Base-by-base conservation (phyloP, 2,113 vertebrate species). In the Phycodurus eques region DNA sequence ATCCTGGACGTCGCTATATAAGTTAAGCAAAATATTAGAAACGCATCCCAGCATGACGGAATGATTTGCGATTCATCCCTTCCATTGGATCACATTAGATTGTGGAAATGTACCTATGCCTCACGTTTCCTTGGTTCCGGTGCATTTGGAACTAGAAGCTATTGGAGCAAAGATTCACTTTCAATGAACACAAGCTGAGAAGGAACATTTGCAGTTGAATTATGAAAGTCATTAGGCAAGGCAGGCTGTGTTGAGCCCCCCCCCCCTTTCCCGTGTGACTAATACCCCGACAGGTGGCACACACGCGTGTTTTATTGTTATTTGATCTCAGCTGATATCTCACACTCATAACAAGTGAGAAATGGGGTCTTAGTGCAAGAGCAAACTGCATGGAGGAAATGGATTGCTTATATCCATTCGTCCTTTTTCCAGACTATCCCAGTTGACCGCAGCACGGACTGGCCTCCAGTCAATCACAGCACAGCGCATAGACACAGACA, bases 201-300 rank as follows among this genome's bases (percentile, higher is more conserved):
- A 67, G 78, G 77, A 77, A 71, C 60, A 15, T 68, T 73, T 73
- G 78, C 43, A 73, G 59, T 47, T 83, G 51, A 75, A 78, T 67
- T 80, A 83, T 79, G 65, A 79, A 85, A 31, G 70, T 83, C 63
- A 68, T 72, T 74, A 69, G 74, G 77, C 42, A 54, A 54, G 77
- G 63, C 8, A 63, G 56, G 19, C 59, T 73, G 20, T 53, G 70
- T 49, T 22, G 46, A 47, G 70, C 56, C 68, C 27, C 70, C 31
- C 20, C 63, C 35, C 51, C 51, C 51, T n/a, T 17, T 59, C 35
- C 51, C 51, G 5, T 68, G 57, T 54, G 80, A 83, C 59, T 78
- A 81, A 86, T 71, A 81, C 82, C 67, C 73, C 47, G 77, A 80
- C 87, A 84, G 82, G 74, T 83, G 85, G 69, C 80, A 35, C 63